Evolutionary conservation across 2,113 vertebrate species (phyloP), one percentile per base, ranked within the genome.

Genomic region (Andinoacara biseriatus): DNA sequence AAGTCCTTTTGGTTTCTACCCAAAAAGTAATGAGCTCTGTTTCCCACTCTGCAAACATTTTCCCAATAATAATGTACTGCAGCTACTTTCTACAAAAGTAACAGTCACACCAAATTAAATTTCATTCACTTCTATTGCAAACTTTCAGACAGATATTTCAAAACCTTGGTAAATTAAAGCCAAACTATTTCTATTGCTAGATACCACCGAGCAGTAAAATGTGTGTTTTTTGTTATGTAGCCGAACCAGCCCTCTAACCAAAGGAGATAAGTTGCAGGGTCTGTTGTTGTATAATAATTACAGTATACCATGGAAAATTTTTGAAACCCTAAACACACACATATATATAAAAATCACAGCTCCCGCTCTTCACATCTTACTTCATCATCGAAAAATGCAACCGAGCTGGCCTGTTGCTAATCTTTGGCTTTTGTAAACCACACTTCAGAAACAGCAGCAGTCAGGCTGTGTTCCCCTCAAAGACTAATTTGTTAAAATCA

Each of bases 401-500:
- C 2, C 3, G 81, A 83, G 76, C 56, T 63, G 76, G 77, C 40
- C 15, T 31, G 57, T 24, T 84, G 81, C 59, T 81, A 74, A 78
- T 91, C 57, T 59, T 43, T 58, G 24, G 35, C 40, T 81, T 84
- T 76, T 60, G 54, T 58, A 62, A 43, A 78, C 54, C 43, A 40
- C 18, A 7, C 31, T 56, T 38, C 54, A 65, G 29, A 63, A 75
- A 31, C 18, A 40, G 63, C 81, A 84, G 67, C 76, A 82, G 80
- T 83, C 56, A 26, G 63, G 20, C 69, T 26, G 29, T 2, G n/a
- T 24, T 83, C 72, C 49, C 79, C 61, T 62, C 76, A 22, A 61
- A 74, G 75, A 57, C 63, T 59, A 49, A 81, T 86, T 89, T 22
- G 22, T 85, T 78, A 78, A 82, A 85, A 87, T 83, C 84, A 49